A percentile compares a stretch with the other conserved stretches of the same genome.
Conservation (phyloP, 1,140 invertebrate genomes). For the Halictus rubicundus region DNA sequence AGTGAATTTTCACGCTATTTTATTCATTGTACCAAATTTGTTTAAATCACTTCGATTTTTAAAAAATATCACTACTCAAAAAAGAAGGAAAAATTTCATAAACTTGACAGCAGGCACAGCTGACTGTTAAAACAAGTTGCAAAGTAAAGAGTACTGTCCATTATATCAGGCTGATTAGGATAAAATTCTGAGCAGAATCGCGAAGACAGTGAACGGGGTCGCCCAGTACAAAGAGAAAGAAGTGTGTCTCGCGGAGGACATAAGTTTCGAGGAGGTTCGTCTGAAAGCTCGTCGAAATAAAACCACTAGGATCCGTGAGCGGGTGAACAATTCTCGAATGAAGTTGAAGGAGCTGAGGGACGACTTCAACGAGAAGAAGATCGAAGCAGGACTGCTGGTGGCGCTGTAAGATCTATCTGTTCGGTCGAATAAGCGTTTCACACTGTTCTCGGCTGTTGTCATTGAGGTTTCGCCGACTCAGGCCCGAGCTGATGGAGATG, state of each 20-base stretch:
- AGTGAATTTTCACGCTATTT: no score
- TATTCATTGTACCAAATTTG: no score
- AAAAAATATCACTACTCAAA: no score
- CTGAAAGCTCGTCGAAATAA: slow-evolving; percentile 23
- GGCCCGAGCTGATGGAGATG: slow-evolving; percentile 59
- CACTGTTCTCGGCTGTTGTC: slow-evolving; percentile 9
- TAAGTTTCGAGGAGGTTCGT: slow-evolving; percentile 34
- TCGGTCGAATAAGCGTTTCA: neutral
- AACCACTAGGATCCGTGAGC: slow-evolving; percentile 29
- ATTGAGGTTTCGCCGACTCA: slow-evolving; percentile 42
- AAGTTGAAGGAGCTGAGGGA: slow-evolving; percentile 41
- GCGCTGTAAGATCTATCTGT: slow-evolving; percentile 43
- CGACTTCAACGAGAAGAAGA: slow-evolving; percentile 33
- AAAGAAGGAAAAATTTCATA: no score
- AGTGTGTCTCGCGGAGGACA: slow-evolving; percentile 42
- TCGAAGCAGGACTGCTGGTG: slow-evolving; percentile 57
- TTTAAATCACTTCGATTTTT: no score
- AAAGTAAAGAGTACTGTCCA: no score
- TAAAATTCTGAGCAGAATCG: slow-evolving; percentile 48
- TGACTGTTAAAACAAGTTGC: no score
- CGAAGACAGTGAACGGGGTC: slow-evolving; percentile 45
- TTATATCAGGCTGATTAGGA: neutral
- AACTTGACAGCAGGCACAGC: no score
- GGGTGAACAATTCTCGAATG: slow-evolving; percentile 40
- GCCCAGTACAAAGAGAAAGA: slow-evolving; percentile 63